Evolutionary conservation across 2,113 vertebrate genomes (phyloP).

Genomic region (Cervus canadensis): DNA sequence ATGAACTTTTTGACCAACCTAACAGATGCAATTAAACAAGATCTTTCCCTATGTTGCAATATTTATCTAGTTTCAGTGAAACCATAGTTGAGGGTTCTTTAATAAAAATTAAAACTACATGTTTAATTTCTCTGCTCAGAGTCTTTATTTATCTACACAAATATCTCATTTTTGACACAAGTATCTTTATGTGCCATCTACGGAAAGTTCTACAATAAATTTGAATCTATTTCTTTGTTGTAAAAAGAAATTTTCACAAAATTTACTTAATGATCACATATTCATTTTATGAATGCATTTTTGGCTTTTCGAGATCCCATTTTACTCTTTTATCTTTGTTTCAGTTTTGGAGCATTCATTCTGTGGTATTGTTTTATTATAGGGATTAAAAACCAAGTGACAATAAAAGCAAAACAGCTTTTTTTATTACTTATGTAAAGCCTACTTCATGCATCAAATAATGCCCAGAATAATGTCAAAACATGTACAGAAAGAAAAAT

Average conservation of each 20-base stretch:
- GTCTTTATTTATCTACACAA: background rate
- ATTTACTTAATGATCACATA: background rate
- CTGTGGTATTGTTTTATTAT: background rate
- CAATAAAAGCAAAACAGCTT: slow-evolving; percentile 22
- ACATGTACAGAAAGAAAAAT: slow-evolving; percentile 35
- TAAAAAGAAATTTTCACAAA: background rate
- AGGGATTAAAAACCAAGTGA: background rate
- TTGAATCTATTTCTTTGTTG: background rate
- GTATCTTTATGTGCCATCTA: background rate
- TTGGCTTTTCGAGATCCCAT: background rate
- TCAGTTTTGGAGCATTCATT: background rate
- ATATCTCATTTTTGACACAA: background rate
- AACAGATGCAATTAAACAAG: background rate
- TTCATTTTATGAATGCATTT: background rate
- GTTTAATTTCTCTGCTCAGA: background rate
- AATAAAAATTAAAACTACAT: background rate
- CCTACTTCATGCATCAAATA: background rate
- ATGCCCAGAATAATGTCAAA: slow-evolving; percentile 30
- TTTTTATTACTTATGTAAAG: background rate
- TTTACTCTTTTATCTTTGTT: slow-evolving; percentile 19
- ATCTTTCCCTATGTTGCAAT: background rate
- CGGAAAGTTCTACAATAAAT: background rate
- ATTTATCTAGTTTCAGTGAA: background rate
- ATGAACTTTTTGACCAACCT: background rate
- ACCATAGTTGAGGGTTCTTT: background rate